Percentiles rank a stretch among this genome's conserved stretches.
Conservation (phyloP, 1,140 invertebrate genomes). For the Anastrepha ludens region DNA sequence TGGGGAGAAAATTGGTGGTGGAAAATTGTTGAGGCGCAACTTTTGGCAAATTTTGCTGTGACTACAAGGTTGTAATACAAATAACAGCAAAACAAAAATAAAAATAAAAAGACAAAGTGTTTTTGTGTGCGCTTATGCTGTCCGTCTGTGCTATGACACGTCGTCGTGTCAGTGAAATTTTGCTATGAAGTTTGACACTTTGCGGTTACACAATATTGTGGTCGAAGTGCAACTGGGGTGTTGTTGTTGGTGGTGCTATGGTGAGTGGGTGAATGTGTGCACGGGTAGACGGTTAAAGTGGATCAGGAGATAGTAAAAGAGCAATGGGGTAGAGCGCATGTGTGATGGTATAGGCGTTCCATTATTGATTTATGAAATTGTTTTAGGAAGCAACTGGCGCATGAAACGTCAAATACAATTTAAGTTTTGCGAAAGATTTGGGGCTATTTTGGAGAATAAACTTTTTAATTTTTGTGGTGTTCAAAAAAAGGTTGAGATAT, state of each 20-base stretch:
- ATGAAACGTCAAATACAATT: too few relatives aligned
- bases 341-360: too few relatives aligned
- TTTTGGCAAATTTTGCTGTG: constrained; percentile 1
- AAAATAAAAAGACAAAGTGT: not conserved
- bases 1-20: not conserved
- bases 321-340: too few relatives aligned
- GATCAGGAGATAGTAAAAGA: too few relatives aligned
- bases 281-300: not conserved
- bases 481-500: too few relatives aligned
- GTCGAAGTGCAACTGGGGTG: not conserved
- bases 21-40: constrained; percentile 28
- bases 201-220: constrained; percentile 11
- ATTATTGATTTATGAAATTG: too few relatives aligned
- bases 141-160: not conserved
- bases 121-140: not conserved
- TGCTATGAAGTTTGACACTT: constrained; percentile 37
- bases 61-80: not conserved
- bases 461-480: too few relatives aligned
- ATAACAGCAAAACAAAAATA: constrained; percentile 2
- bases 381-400: too few relatives aligned
- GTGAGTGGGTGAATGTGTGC: not conserved
- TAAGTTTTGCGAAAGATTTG: too few relatives aligned
- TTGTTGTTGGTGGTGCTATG: not conserved
- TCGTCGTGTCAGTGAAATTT: constrained; percentile 1
- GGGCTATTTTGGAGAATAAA: too few relatives aligned